Evolutionary conservation across 2,113 vertebrate genomes (phyloP).

Genomic region (Rhegmatorhina hoffmannsi): DNA sequence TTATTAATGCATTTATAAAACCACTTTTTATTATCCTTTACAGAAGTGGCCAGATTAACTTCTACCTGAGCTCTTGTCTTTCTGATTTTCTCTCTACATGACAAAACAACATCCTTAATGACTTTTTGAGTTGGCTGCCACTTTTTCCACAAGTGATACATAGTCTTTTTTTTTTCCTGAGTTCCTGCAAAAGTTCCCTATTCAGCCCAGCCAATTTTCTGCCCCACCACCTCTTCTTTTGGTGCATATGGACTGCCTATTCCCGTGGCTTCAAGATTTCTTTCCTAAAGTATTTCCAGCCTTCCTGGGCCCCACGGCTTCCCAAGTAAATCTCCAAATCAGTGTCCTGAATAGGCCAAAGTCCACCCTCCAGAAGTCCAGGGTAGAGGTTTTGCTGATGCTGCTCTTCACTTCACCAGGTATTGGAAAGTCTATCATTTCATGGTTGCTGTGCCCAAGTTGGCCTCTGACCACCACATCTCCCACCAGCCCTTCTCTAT

Average conservation of each 20-base stretch:
- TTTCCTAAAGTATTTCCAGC: background rate
- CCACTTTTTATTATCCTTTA: background rate
- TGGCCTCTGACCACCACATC: background rate
- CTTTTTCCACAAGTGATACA: background rate
- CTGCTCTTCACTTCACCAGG: background rate
- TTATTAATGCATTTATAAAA: background rate
- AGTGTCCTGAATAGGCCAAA: background rate
- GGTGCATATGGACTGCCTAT: background rate
- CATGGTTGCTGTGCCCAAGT: rapidly evolving
- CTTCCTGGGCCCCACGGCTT: background rate
- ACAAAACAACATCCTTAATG: background rate
- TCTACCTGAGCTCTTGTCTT: background rate
- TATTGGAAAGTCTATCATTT: background rate
- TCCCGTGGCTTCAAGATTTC: background rate
- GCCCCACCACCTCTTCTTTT: background rate
- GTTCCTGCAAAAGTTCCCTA: background rate
- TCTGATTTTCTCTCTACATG: background rate
- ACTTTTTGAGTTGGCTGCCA: background rate
- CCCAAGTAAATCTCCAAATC: background rate
- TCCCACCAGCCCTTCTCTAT: background rate
- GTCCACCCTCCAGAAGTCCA: background rate
- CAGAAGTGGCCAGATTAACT: background rate
- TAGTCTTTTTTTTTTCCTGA: background rate
- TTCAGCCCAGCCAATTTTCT: background rate
- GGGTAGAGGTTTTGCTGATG: background rate